These are phyloP conservation scores for Heptranchias perlo DNA, from an alignment of 2,113 vertebrate species.

Conservation along the genomic window DNA sequence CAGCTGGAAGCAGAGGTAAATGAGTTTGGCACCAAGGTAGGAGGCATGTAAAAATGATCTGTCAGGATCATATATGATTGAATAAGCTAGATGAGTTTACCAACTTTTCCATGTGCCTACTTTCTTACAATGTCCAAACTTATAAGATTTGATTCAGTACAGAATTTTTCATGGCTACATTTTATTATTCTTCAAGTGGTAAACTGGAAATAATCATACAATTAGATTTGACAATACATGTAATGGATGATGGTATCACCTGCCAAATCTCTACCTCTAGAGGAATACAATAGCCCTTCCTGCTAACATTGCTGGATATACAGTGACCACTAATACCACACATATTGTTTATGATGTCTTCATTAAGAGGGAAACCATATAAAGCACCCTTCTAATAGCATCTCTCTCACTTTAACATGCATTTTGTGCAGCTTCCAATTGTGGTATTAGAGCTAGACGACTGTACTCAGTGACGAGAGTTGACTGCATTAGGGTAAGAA, in stretches of 20 bases:
- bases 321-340: neutral
- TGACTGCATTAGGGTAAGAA: conserved; percentile 4
- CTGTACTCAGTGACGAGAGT: neutral
- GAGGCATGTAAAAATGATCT: neutral
- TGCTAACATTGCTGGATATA: neutral
- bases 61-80: neutral
- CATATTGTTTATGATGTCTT: neutral
- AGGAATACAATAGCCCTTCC: neutral
- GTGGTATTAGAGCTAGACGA: neutral
- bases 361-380: neutral
- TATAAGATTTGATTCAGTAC: neutral
- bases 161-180: neutral
- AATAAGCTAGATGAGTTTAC: neutral
- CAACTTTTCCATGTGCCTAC: neutral
- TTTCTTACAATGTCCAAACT: neutral
- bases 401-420: neutral
- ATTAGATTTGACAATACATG: neutral
- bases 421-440: neutral
- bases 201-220: neutral
- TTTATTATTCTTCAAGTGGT: neutral
- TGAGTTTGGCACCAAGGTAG: neutral
- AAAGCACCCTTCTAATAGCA: neutral
- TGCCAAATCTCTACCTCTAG: neutral
- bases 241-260: neutral
- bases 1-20: neutral